Conservation (phyloP, 1,140 invertebrate species). For the Lasioglossum albipes region DNA sequence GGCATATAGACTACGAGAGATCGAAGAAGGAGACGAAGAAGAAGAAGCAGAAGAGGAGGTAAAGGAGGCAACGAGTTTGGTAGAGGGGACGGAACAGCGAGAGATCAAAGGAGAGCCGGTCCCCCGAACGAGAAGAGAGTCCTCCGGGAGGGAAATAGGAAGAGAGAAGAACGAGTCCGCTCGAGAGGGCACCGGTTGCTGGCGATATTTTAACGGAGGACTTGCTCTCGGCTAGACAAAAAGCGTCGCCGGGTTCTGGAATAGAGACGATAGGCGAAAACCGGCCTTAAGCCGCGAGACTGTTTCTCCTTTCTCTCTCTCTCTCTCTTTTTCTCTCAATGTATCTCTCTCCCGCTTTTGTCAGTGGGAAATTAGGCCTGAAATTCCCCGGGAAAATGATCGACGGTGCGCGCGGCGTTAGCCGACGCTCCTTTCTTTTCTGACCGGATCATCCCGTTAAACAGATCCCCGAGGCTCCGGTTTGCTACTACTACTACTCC, state of each 20-base stretch:
- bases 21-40: neutral
- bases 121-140: constrained; percentile 12
- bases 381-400: constrained; percentile 70
- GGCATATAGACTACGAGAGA: neutral
- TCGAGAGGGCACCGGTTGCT: constrained; percentile 18
- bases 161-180: constrained; percentile 29
- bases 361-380: constrained; percentile 72
- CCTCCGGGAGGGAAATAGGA: constrained; percentile 24
- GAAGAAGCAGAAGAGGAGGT: neutral
- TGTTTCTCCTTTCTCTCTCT: too few relatives aligned
- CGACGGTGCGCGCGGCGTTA: constrained; percentile 7
- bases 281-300: constrained; percentile 39
- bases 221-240: constrained; percentile 33
- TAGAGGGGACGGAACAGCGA: neutral
- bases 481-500: constrained; percentile 16
- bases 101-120: constrained; percentile 46
- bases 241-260: constrained; percentile 27
- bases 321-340: too few relatives aligned
- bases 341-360: constrained; percentile 40
- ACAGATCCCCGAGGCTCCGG: constrained; percentile 59
- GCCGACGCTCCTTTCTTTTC: constrained; percentile 41
- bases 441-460: constrained; percentile 70
- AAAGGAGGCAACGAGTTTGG: neutral
- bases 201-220: constrained; percentile 41
- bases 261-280: constrained; percentile 52